Evolutionary conservation across 2,797 vertebrate genomes (phyloP).

Genomic region (Zalophus californianus): DNA sequence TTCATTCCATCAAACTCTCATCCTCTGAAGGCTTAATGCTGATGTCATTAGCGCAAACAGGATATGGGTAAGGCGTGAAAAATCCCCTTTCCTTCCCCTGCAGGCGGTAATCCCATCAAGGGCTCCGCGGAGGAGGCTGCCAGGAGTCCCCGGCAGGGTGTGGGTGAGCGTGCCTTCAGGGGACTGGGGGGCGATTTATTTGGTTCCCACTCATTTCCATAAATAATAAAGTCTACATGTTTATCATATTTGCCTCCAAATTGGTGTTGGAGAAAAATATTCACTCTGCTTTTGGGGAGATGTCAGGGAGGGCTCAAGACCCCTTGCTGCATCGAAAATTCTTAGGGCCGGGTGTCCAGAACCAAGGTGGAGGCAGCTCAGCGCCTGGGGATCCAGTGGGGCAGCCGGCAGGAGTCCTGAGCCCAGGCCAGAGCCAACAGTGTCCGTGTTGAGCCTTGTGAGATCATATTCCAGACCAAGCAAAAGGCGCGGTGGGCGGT

Average conservation of each 20-base stretch:
- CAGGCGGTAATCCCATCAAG: rapidly evolving
- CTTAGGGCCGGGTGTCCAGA: background rate
- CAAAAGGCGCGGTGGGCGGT: background rate
- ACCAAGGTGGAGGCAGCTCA: background rate
- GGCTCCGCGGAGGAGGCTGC: rapidly evolving
- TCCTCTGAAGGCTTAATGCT: rapidly evolving
- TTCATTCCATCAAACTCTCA: background rate
- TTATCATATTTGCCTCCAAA: background rate
- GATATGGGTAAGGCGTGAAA: rapidly evolving
- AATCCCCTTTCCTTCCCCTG: background rate
- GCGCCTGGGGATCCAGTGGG: rapidly evolving
- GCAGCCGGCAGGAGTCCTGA: background rate
- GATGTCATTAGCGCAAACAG: rapidly evolving
- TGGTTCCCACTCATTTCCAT: no score
- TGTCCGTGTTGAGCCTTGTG: background rate
- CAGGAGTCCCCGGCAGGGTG: rapidly evolving
- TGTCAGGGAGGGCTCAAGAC: background rate
- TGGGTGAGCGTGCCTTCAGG: no score
- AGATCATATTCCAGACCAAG: rapidly evolving
- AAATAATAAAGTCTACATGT: background rate
- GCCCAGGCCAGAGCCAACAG: background rate
- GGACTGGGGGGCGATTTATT: background rate
- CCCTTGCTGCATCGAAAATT: rapidly evolving
- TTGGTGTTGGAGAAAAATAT: no score
- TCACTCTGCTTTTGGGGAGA: background rate